These are phyloP conservation scores for Fratercula arctica DNA, from an alignment of 2,797 vertebrate species.

Conservation along the genomic window DNA sequence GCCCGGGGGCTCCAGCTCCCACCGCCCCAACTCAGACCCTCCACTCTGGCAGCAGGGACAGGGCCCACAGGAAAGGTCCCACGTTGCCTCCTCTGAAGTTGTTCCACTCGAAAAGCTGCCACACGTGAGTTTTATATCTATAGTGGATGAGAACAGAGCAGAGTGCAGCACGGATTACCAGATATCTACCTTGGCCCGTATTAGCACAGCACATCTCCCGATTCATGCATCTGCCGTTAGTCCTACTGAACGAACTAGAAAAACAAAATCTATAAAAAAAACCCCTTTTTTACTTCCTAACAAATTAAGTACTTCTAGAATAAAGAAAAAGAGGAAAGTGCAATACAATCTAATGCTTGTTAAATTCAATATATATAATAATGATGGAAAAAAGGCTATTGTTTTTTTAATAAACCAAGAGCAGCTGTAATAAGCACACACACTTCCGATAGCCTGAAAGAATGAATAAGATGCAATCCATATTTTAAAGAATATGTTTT, in stretches of 20 bases:
- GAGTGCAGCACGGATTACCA: rapidly evolving
- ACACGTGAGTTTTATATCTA: background rate
- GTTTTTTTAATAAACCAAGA: background rate
- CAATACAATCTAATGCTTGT: background rate
- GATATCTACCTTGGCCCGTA: background rate
- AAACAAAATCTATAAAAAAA: background rate
- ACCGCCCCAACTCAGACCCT: rapidly evolving
- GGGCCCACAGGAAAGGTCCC: background rate
- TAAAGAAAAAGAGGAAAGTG: background rate
- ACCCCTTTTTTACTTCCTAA: background rate
- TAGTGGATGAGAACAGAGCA: background rate
- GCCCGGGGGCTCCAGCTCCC: rapidly evolving
- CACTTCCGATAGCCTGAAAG: background rate
- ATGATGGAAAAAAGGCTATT: background rate
- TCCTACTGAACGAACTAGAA: background rate
- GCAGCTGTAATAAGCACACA: background rate
- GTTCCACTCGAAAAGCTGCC: background rate
- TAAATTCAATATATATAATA: background rate
- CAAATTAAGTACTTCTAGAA: background rate
- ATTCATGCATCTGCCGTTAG: background rate
- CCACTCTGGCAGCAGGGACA: background rate
- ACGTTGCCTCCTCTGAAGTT: background rate
- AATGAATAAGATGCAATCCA: background rate
- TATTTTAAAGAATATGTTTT: background rate
- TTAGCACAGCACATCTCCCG: background rate